Evolutionary conservation across 2,797 vertebrate genomes (phyloP).

Genomic region (Pagetopsis macropterus): DNA sequence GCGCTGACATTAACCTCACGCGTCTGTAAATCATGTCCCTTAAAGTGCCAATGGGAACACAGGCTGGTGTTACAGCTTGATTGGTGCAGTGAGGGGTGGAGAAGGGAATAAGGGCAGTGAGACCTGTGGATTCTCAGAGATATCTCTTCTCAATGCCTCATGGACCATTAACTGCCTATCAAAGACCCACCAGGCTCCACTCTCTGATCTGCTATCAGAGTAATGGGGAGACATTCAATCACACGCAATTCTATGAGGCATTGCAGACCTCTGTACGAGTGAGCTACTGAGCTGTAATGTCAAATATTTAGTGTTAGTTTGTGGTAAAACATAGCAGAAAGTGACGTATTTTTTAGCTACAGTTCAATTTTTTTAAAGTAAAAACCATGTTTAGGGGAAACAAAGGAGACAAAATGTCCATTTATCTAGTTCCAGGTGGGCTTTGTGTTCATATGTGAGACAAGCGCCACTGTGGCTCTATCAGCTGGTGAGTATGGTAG

Average conservation of each 20-base stretch:
- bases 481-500: conserved; percentile 51
- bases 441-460: conserved; percentile 30
- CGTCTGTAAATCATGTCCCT: conserved; percentile 89
- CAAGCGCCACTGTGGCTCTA: conserved; percentile 27
- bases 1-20: conserved; percentile 82
- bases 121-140: conserved; percentile 85
- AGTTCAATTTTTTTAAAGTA: neutral
- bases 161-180: conserved; percentile 84
- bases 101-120: conserved; percentile 58
- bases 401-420: conserved; percentile 1
- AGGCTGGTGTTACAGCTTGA: conserved; percentile 75
- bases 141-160: conserved; percentile 80
- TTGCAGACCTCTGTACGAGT: conserved; percentile 18
- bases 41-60: conserved; percentile 87
- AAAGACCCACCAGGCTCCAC: conserved; percentile 80
- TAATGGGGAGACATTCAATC: conserved; percentile 80
- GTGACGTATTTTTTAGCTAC: neutral
- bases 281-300: conserved; percentile 11
- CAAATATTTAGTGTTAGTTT: neutral
- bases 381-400: neutral
- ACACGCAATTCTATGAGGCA: conserved; percentile 62
- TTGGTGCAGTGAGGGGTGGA: conserved; percentile 68
- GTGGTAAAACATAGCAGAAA: neutral
- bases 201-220: conserved; percentile 78
- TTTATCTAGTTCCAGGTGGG: conserved; percentile 53